Base-by-base conservation (phyloP, 2,888 invertebrate species). In the Hoplodrina ambigua region DNA sequence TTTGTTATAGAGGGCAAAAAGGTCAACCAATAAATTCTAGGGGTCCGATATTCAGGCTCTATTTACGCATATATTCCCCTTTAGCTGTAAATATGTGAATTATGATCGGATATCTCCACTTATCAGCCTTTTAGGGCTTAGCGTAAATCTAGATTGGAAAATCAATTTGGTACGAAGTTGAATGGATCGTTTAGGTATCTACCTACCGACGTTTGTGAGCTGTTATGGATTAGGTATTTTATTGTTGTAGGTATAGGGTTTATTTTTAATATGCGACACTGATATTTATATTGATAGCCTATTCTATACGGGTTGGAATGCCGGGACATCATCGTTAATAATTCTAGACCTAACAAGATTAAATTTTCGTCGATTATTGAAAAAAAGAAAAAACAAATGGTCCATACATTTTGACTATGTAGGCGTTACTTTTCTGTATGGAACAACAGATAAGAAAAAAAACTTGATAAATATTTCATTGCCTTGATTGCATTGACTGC, bases 21-120 rank as follows among this genome's bases (percentile, higher is more conserved):
- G 87, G 87, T 85, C 85, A 72, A 75, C 20, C 53, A 46, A 85
- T 86, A 83, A 85, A 85, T 85, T 81, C 25, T 61, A 55, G 60
- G 60, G 68, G 49, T 53, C 65, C 55, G 60, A 72, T 72, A 69
- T 72, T 59, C 62, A 56, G 54, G 53, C 54, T 55, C 54, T 78
- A 57, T 80, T 80, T 81, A 69, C 72, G 65, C 15, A 71, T 71
- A 70, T 62, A 78, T 81, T 58, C 82, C 61, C 37, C 53, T 78
- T 78, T 71, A 68, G 57, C 57, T 53, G 72, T 71, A 77, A 78
- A 81, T 66, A 52, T 66, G 67, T 77, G 67, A 78, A 49, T 78
- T 81, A 81, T 78, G 78, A 78, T 50, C 67, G 64, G 66, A 64
- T 58, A 78, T 81, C 41, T 56, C 53, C 15, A 63, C 71, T 78